Conservation (phyloP, 2,888 invertebrate species). For the Cantharis lateralis region DNA sequence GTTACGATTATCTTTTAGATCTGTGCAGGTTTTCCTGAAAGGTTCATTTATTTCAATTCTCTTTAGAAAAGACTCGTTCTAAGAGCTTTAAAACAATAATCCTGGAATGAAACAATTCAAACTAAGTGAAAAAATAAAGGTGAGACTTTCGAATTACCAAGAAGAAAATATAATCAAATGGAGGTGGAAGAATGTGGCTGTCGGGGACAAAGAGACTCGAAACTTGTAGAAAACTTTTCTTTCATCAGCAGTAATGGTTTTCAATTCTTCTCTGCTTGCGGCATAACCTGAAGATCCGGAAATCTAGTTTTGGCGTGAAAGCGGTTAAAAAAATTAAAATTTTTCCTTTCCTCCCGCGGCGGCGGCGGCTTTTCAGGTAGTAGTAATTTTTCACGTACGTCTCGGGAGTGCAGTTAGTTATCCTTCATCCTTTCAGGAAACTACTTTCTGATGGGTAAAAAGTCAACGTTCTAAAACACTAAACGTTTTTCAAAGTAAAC, state of each 20-base stretch:
- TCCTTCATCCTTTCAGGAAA: neutral
- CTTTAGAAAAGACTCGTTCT: slow-evolving; percentile 36
- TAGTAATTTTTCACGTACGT: neutral
- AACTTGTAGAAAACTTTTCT: slow-evolving; percentile 57
- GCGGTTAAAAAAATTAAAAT: slow-evolving; percentile 33
- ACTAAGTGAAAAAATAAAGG: slow-evolving; percentile 48
- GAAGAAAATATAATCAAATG: slow-evolving; percentile 48
- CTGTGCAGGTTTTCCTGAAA: slow-evolving; percentile 12
- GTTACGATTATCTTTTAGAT: slow-evolving; percentile 11
- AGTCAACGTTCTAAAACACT: neutral
- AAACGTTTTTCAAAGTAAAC: slow-evolving; percentile 24
- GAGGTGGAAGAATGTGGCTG: slow-evolving; percentile 48
- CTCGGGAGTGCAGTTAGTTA: slow-evolving; percentile 3
- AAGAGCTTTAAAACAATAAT: slow-evolving; percentile 43
- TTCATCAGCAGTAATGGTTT: slow-evolving; percentile 58
- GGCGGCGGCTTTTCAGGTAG: neutral
- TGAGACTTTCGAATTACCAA: slow-evolving; percentile 43
- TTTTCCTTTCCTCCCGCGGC: slow-evolving; percentile 13
- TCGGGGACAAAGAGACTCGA: slow-evolving; percentile 53
- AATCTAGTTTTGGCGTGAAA: slow-evolving; percentile 33
- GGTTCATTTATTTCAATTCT: slow-evolving; percentile 24
- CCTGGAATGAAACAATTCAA: slow-evolving; percentile 46
- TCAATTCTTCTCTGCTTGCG: slow-evolving; percentile 51
- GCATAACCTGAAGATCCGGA: slow-evolving; percentile 35
- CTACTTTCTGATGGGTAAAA: neutral